These are phyloP conservation scores for Bradypodion ventrale DNA, from an alignment of 2,797 vertebrate genomes.

Conservation along the genomic window DNA sequence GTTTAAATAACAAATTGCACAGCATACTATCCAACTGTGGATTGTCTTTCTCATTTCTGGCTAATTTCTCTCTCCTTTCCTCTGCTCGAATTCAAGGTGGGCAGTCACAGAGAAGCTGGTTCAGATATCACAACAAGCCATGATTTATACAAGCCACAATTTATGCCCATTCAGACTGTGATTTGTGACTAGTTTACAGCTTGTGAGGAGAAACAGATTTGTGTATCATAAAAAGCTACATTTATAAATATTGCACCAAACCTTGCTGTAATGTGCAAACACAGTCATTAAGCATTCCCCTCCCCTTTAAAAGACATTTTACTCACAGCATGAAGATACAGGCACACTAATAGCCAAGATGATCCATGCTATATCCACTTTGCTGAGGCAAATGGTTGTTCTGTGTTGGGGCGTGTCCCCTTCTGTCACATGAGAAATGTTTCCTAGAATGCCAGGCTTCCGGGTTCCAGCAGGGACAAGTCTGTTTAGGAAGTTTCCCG, in stretches of 20 bases:
- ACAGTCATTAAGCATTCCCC: background rate
- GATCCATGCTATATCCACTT: slow-evolving; percentile 97
- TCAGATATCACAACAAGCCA: background rate
- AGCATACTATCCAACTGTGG: background rate
- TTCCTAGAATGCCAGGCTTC: slow-evolving; percentile 80
- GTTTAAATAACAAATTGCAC: background rate
- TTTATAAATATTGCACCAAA: background rate
- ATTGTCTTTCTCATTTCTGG: background rate
- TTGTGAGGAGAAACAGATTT: background rate
- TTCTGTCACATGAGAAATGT: slow-evolving; percentile 87
- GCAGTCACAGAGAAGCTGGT: background rate
- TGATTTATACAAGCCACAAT: background rate
- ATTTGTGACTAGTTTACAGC: background rate
- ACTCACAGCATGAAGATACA: slow-evolving; percentile 98
- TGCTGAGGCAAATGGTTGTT: slow-evolving; percentile 90
- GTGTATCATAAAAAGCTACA: background rate
- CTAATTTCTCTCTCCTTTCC: background rate
- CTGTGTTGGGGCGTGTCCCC: slow-evolving; percentile 81
- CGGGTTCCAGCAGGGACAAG: slow-evolving; percentile 86
- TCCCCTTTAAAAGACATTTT: slow-evolving; percentile 2
- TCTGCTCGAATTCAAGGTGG: background rate
- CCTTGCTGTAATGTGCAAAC: background rate
- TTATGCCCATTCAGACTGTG: background rate
- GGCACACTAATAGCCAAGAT: slow-evolving; percentile 94
- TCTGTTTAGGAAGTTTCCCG: slow-evolving; percentile 88